Base-by-base conservation (phyloP, 2,888 invertebrate species). In the Eupeodes latifasciatus region DNA sequence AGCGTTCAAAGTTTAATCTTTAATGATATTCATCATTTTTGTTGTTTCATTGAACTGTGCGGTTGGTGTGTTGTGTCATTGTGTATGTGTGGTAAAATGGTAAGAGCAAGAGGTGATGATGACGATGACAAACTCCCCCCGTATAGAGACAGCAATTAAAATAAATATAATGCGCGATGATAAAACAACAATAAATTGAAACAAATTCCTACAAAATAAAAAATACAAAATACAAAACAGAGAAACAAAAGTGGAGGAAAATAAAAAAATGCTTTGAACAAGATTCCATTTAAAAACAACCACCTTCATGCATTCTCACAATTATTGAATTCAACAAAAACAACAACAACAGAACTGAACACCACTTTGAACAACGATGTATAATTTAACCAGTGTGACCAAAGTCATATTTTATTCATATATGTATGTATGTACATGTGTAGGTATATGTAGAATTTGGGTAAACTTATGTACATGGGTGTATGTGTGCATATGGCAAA, bases 231-330 rank as follows among this genome's bases (percentile, higher is more conserved):
- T n/a, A 62, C 64, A 40, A 27, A 53, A 1, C 67, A 77, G 66
- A 64, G 69, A 79, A 71, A 82, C 77, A 69, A 69, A 69, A 57
- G 55, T 66, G 47, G 66, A 12, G 7, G 44, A 72, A 66, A 36
- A 80, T 16, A 53, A 62, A 66, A 49, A 72, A 74, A 80, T 69
- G 44, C 49, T 47, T 77, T 66, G n/a, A 67, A 55, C 57, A 61
- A 62, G 77, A 81, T 81, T 78, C 78, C 78, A 69, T 82, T 72
- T 74, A 83, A 87, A 59, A 83, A 80, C 71, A 72, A 87, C 87
- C 87, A 87, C 87, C 87, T 87, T 80, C 76, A 44, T 87, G 79
- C 71, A 76, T 71, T 86, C 86, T 79, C 79, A 59, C 79, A 71
- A 81, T 51, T 47, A 81, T 51, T 47, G 19, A 59, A 69, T 79